Evolutionary conservation across 2,888 invertebrate species (phyloP), one percentile per base, ranked within the genome.

Genomic region (Drosophila antonietae): DNA sequence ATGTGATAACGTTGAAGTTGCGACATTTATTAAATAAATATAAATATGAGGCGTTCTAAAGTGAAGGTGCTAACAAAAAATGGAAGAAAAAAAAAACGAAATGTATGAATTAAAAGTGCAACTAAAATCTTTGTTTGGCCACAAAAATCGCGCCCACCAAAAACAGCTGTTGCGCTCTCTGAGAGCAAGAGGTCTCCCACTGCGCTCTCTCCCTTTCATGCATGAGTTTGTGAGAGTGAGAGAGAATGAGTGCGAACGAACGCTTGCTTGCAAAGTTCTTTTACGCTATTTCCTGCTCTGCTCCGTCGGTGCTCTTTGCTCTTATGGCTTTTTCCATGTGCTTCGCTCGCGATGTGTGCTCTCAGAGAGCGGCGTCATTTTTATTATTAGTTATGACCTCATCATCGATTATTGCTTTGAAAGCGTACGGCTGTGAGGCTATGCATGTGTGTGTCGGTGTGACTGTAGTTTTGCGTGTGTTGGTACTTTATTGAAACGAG

Each of bases 331-430:
- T 66, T 70, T 37, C 63, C 78, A 58, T 78, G 61, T 78, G 75
- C 75, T 73, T 58, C 47, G 46, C 59, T 59, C 55, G 47, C 59
- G n/a, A 14, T 10, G n/a, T 31, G 31, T 35, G 47, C 68, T 63
- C 59, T 49, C 35, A 47, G 67, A 59, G 64, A 59, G 64, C 73
- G 68, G 68, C 80, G 91, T 92, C 92, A 92, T 91, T 92, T 92
- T 92, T 92, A 92, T 92, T 92, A 92, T 92, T 92, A 92, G 92
- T 92, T 91, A 92, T 92, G 92, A 92, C 92, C 92, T 92, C 92
- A 92, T 92, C 92, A 92, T 92, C 91, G 92, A 92, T 92, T 92
- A 91, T 91, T 91, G 91, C 90, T 91, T 90, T 90, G 89, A 28
- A 37, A 53, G 53, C 53, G 53, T 53, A 53, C 15, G 39, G 15